phyloP scores from a whole-genome alignment of 2,797 vertebrate species.

The Neomorphus geoffroyi region DNA sequence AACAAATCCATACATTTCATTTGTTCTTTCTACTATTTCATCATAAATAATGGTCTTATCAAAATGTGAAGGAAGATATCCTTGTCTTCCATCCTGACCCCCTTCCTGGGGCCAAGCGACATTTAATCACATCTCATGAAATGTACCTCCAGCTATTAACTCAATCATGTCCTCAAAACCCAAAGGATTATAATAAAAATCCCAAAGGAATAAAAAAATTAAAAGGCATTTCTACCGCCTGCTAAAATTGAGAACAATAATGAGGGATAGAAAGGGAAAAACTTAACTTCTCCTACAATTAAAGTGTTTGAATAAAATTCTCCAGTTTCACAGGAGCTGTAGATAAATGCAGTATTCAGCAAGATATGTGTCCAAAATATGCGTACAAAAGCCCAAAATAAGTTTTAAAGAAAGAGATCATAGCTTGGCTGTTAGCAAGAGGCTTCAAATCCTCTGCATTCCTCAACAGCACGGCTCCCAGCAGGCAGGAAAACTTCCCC shows the following conservation, averaged over 20 bases:
- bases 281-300: background rate
- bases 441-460: background rate
- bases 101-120: background rate
- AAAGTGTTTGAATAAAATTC: background rate
- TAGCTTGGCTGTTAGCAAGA: background rate
- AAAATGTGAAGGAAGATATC: background rate
- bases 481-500: background rate
- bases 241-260: background rate
- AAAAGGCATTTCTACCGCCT: background rate
- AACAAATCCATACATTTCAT: background rate
- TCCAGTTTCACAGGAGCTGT: background rate
- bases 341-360: background rate
- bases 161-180: background rate
- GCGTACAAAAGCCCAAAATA: background rate
- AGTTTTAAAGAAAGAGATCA: background rate
- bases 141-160: background rate
- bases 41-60: background rate
- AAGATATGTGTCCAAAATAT: background rate
- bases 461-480: background rate
- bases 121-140: background rate
- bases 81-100: background rate
- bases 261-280: background rate
- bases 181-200: background rate
- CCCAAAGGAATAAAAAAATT: background rate
- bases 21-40: background rate